Evolutionary conservation across 1,140 invertebrate genomes (phyloP), one percentile per base, ranked within the genome.

Genomic region (Adelges cooleyi): DNA sequence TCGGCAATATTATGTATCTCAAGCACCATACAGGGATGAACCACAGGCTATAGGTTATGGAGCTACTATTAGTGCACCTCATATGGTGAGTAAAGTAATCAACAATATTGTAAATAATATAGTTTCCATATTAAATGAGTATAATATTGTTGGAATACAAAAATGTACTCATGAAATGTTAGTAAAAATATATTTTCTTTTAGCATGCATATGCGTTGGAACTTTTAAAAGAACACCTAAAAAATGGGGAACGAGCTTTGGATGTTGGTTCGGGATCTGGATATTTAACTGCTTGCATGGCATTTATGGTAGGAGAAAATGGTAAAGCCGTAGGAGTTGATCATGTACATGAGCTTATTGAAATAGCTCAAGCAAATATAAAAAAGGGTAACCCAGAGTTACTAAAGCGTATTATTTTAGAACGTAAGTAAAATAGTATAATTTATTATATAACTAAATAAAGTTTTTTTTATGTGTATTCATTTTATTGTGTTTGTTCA

Each of bases 261-360:
- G 95, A 98, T 80, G 90, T 98, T 67, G 95, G 94, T 17, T 95
- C 90, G 69, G 95, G 95, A 22, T 94, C 89, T 73, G 94, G 94
- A 8, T 97, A 96, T 75, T 80, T 98, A n/a, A 96, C 93, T 46
- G 87, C 89, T 18, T 97, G 93, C 72, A 94, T 97, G 86, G 87
- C 87, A 25, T 74, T 85, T 1, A 89, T 95, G 88, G 79, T 93
- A 59, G 88, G 88, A 40, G 75, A 83, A 52, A 81, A 77, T 67
- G 93, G 93, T 38, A 74, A 80, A 71, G 86, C 82, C 11, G 79
- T 97, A 68, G 94, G 95, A n/a, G 90, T 98, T 69, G 95, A 98
- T 74, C 94, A 97, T 75, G 93, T 97, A 71, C 80, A 85, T 29
- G 84, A 93, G 73, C 78, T 98, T 67, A 85, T 94, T 10, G 76